Conservation (phyloP, 2,888 invertebrate genomes). For the Stegophylla sp. region DNA sequence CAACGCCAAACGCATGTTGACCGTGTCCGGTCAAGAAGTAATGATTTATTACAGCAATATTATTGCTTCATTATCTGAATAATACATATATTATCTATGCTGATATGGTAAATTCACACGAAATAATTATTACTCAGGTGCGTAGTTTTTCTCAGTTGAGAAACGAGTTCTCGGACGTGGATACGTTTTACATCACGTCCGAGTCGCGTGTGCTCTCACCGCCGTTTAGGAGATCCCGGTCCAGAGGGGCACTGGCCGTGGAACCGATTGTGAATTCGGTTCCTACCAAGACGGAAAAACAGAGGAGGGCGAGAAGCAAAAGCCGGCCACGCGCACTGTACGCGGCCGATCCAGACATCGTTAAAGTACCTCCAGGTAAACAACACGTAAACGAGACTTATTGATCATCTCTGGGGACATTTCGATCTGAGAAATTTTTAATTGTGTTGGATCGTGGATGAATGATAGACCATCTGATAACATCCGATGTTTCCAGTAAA, state of each 20-base stretch:
- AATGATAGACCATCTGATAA: too few relatives aligned
- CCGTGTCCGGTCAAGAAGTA: conserved; percentile 90
- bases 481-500: too few relatives aligned
- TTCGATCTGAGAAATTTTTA: too few relatives aligned
- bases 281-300: conserved; percentile 64
- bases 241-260: conserved; percentile 65
- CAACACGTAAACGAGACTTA: too few relatives aligned
- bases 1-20: conserved; percentile 89
- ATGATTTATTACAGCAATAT: conserved; percentile 61
- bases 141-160: conserved; percentile 91
- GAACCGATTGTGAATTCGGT: conserved; percentile 63
- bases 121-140: conserved; percentile 71
- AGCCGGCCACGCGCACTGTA: conserved; percentile 84
- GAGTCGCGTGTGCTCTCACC: conserved; percentile 66
- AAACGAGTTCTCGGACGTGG: conserved; percentile 89
- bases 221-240: conserved; percentile 73
- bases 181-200: conserved; percentile 82
- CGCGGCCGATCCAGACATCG: conserved; percentile 75
- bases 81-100: not conserved
- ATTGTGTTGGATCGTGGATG: too few relatives aligned
- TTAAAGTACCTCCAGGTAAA: conserved; percentile 59
- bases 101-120: not conserved
- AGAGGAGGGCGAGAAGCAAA: conserved; percentile 79
- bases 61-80: too few relatives aligned
- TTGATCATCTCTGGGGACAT: too few relatives aligned